Conservation (phyloP, 2,113 vertebrate genomes). For the Dasyprocta punctata region DNA sequence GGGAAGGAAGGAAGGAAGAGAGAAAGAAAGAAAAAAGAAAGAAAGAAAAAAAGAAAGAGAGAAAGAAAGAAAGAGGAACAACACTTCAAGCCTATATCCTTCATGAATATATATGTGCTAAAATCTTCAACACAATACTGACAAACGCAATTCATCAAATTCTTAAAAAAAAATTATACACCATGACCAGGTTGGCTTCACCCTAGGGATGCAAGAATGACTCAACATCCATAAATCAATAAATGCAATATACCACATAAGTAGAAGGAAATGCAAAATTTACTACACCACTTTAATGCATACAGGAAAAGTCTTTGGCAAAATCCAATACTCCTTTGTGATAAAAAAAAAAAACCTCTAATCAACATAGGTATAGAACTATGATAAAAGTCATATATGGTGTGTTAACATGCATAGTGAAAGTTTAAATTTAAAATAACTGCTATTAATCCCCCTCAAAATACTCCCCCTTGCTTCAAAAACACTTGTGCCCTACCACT, state of each 20-base stretch:
- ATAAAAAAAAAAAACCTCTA: background rate
- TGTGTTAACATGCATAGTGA: background rate
- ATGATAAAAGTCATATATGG: background rate
- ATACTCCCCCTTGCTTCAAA: background rate
- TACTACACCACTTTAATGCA: background rate
- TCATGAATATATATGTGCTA: background rate
- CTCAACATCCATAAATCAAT: background rate
- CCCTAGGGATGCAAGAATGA: background rate
- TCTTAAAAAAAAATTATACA: background rate
- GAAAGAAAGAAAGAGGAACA: background rate
- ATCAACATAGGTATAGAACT: background rate
- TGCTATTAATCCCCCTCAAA: background rate
- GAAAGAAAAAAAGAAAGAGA: background rate
- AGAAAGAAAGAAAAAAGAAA: background rate
- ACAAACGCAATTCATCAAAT: background rate
- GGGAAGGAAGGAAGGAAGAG: too few relatives aligned
- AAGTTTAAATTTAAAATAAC: background rate
- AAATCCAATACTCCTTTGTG: background rate
- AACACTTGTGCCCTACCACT: background rate
- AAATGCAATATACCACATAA: background rate
- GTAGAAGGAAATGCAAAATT: background rate
- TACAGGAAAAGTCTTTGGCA: background rate
- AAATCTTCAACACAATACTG: background rate
- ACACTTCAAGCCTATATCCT: background rate
- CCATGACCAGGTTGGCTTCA: background rate